Evolutionary conservation across 2,888 invertebrate species (phyloP), one percentile per base, ranked within the genome.

Genomic region (Drosophila testacea): DNA sequence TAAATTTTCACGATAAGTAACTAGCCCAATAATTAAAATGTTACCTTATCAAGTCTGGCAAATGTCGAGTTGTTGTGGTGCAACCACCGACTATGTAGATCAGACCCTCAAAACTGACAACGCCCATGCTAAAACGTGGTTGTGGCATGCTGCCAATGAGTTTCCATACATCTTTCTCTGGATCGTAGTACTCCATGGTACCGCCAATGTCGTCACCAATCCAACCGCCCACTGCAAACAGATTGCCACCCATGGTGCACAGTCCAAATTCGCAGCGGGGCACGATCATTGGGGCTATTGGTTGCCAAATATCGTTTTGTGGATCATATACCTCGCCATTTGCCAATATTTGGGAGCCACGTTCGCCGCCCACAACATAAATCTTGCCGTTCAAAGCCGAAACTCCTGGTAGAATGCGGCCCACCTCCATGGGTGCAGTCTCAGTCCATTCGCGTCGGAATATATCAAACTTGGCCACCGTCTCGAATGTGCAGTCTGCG

Each of bases 181-280:
- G 96, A 92, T 98, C 96, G 91, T 97, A 98, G 81, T 96, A 94
- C 91, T 98, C 98, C 73, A 98, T 96, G 0, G 96, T 95, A 28
- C 96, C 96, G 1, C 97, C 97, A 91, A 98, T 97, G 90, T 97
- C 97, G 70, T 96, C 96, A 0, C 98, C 98, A 36, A 98, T 96
- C 98, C 98, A 98, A 4, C 98, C 98, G 46, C 98, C 98, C 82
- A 98, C 95, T 0, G 97, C 98, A 91, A 96, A 97, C 67, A 98
- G 93, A 85, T 95, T 95, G 32, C 96, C 97, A 80, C 96, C 95
- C 92, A 96, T 94, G 11, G 96, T 96, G 88, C 97, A 97, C 72
- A 98, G 93, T 1, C 98, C 98, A 91, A 98, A 97, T 92, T 97
- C 98, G 93, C 97, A 98, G 27, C 98, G 94, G 0, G 97, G 96